A percentile compares a stretch with the other conserved stretches of the same genome.
These are phyloP conservation scores for Pimephales promelas DNA, from an alignment of 2,113 vertebrate species.

Conservation along the genomic window DNA sequence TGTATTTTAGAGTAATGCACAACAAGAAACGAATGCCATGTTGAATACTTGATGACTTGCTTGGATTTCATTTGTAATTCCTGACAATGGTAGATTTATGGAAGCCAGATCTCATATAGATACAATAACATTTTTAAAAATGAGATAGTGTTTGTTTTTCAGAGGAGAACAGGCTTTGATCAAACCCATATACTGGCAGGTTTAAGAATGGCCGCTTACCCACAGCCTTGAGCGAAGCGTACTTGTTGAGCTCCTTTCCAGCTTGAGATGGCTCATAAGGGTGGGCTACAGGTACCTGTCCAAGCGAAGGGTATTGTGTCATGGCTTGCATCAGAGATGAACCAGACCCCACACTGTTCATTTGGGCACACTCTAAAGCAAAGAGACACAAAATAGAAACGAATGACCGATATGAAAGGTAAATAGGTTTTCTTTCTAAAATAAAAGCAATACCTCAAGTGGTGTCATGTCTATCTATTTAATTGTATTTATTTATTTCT, in stretches of 20 bases:
- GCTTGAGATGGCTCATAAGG: constrained; percentile 88
- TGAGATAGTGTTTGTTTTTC: too few species aligned
- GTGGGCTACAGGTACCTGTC: constrained; percentile 84
- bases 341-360: constrained; percentile 92
- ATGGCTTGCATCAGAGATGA: constrained; percentile 75
- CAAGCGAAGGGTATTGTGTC: constrained; percentile 78
- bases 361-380: constrained; percentile 86
- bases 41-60: too few species aligned
- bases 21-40: too few species aligned
- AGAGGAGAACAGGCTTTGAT: too few species aligned
- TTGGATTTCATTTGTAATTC: too few species aligned
- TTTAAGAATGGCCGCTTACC: constrained; percentile 78
- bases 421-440: background rate
- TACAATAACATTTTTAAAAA: too few species aligned
- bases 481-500: background rate
- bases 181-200: background rate
- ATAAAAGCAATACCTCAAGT: background rate
- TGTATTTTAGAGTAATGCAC: too few species aligned
- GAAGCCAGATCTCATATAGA: too few species aligned
- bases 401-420: background rate
- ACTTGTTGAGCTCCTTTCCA: constrained; percentile 94
- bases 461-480: background rate
- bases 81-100: too few species aligned
- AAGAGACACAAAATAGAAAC: constrained; percentile 37
- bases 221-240: constrained; percentile 94